Conservation (phyloP, 1,140 invertebrate species). For the Drosophila watanabei region DNA sequence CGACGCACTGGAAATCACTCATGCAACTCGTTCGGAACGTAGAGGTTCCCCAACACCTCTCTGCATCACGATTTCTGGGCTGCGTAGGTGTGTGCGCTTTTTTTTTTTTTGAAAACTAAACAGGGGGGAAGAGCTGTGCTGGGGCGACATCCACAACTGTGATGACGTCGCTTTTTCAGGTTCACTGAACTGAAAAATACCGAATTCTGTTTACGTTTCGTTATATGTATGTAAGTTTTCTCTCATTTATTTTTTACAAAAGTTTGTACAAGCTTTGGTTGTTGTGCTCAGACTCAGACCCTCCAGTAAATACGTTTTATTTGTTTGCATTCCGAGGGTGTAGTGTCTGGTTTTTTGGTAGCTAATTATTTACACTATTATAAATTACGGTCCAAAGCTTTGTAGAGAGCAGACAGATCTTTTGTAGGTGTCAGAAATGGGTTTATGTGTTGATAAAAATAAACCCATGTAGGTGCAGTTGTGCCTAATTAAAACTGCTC, state of each 20-base stretch:
- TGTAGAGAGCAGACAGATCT: background rate
- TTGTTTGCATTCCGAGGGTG: constrained; percentile 18
- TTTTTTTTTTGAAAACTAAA: constrained; percentile 75
- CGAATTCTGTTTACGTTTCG: constrained; percentile 61
- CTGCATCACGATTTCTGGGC: background rate
- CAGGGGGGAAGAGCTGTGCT: constrained; percentile 19
- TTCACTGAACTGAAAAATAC: constrained; percentile 68
- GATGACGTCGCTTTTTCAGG: constrained; percentile 61
- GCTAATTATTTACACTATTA: constrained; percentile 48
- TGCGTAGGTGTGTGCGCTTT: constrained; percentile 62
- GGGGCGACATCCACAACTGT: constrained; percentile 42
- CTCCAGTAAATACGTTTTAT: constrained; percentile 20
- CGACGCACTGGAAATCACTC: constrained; percentile 59
- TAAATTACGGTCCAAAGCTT: constrained; percentile 33
- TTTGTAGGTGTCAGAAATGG: constrained; percentile 20
- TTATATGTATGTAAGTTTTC: constrained; percentile 25
- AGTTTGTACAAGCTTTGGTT: constrained; percentile 32
- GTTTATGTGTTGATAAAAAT: background rate
- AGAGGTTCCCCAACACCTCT: background rate
- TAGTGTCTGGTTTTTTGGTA: constrained; percentile 16
- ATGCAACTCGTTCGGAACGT: constrained; percentile 48
- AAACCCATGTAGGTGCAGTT: background rate
- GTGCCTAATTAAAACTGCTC: background rate
- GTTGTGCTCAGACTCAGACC: background rate
- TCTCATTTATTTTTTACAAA: constrained; percentile 40